Conservation (phyloP, 2,113 vertebrate species). For the Peromyscus polionotus region DNA sequence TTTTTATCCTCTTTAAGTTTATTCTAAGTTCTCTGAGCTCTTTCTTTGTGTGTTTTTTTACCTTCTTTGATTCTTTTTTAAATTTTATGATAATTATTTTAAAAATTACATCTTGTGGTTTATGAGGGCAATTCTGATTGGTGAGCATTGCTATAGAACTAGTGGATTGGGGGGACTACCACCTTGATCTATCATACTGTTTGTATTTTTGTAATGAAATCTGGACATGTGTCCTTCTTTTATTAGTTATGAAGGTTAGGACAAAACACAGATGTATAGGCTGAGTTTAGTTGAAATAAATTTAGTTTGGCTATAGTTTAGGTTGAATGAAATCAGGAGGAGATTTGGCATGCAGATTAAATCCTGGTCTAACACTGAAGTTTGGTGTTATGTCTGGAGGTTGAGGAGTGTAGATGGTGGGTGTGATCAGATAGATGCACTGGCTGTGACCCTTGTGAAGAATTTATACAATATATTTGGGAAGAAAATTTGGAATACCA, state of each 20-base stretch:
- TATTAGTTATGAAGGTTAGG: not conserved
- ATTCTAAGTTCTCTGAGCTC: not conserved
- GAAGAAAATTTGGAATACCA: not conserved
- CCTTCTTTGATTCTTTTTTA: not conserved
- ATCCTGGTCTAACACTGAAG: not conserved
- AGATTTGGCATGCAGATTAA: not conserved
- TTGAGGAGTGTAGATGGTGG: not conserved
- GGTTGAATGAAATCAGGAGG: not conserved
- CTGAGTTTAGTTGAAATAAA: not conserved
- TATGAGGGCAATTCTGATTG: not conserved
- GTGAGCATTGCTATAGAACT: not conserved
- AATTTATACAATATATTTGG: not conserved
- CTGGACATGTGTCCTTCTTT: no score
- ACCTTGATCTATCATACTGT: not conserved
- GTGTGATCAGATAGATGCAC: not conserved
- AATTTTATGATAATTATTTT: not conserved
- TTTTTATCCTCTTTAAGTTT: not conserved
- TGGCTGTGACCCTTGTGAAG: not conserved
- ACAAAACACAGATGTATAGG: not conserved
- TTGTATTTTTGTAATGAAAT: not conserved
- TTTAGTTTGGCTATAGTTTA: not conserved
- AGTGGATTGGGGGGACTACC: rapidly evolving
- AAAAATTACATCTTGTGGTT: not conserved
- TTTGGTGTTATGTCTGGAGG: not conserved
- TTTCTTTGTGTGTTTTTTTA: not conserved